A percentile compares a stretch with the other conserved stretches of the same genome.
Conservation (phyloP, 2,113 vertebrate genomes). For the Hyperopisus bebe region DNA sequence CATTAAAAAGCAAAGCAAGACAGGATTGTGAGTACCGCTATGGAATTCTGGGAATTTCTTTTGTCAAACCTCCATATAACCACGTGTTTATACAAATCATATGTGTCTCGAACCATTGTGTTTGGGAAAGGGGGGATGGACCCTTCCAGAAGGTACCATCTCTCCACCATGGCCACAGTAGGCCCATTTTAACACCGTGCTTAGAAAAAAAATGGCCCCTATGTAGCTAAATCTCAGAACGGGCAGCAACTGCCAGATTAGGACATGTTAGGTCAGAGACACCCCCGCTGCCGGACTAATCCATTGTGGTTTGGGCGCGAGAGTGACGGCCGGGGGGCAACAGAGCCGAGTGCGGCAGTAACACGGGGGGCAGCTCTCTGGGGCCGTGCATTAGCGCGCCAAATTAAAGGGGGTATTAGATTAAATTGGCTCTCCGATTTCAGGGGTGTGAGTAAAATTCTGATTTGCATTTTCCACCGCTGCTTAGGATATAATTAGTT, state of each 20-base stretch:
- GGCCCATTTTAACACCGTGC: not conserved
- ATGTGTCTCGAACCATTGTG: not conserved
- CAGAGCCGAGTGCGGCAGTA: conserved; percentile 50
- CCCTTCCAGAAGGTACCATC: not conserved
- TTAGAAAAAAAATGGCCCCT: conserved; percentile 41
- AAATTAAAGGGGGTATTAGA: conserved; percentile 77
- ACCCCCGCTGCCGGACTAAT: conserved; percentile 60
- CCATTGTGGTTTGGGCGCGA: conserved; percentile 42
- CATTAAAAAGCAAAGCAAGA: not conserved
- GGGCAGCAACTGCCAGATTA: conserved; percentile 54
- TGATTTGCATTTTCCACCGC: conserved; percentile 67
- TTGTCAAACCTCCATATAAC: not conserved
- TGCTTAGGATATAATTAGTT: conserved; percentile 75
- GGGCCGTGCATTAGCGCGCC: conserved; percentile 67
- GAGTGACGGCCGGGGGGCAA: conserved; percentile 42
- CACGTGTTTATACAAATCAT: not conserved
- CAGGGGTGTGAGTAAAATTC: conserved; percentile 75
- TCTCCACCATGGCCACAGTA: not conserved
- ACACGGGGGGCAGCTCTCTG: conserved; percentile 67
- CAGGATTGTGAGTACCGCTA: not conserved
- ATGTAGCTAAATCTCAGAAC: conserved; percentile 45
- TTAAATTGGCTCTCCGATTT: conserved; percentile 76
- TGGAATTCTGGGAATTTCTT: not conserved
- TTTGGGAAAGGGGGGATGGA: not conserved
- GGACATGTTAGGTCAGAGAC: conserved; percentile 65